Evolutionary conservation across 2,113 vertebrate species (phyloP).

Genomic region (Pelecanoides urinatrix): DNA sequence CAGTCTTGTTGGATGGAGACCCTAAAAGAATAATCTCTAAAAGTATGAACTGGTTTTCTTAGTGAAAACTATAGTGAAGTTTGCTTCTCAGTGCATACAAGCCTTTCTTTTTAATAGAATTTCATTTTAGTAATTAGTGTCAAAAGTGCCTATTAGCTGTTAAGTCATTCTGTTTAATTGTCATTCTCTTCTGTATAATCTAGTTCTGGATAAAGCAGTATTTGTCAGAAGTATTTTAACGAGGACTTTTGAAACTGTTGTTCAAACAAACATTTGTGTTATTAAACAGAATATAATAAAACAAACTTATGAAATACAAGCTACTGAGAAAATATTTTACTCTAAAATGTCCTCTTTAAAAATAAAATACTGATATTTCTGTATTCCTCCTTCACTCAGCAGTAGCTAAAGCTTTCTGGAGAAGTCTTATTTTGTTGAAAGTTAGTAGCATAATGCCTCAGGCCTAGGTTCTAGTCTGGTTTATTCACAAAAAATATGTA

Average conservation of each 20-base stretch:
- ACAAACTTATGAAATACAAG: not conserved
- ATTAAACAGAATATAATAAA: not conserved
- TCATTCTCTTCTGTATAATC: not conserved
- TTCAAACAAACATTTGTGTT: not conserved
- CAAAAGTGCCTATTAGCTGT: not conserved
- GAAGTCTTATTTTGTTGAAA: not conserved
- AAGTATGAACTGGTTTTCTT: not conserved
- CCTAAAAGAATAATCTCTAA: not conserved
- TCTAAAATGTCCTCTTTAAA: not conserved
- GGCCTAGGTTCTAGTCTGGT: not conserved
- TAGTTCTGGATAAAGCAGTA: not conserved
- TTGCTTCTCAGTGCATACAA: not conserved
- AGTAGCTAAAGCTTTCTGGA: not conserved
- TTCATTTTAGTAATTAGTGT: not conserved
- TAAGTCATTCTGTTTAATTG: not conserved
- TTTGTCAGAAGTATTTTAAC: not conserved
- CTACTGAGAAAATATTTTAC: not conserved
- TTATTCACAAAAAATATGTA: not conserved
- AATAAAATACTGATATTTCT: not conserved
- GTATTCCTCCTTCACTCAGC: not conserved
- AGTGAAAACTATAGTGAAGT: not conserved
- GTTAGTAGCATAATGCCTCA: not conserved
- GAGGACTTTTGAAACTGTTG: not conserved
- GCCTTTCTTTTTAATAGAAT: not conserved
- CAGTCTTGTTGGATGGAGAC: not conserved